phyloP scores from a whole-genome alignment of 2,797 vertebrate genomes.

The Notolepis coatsorum region DNA sequence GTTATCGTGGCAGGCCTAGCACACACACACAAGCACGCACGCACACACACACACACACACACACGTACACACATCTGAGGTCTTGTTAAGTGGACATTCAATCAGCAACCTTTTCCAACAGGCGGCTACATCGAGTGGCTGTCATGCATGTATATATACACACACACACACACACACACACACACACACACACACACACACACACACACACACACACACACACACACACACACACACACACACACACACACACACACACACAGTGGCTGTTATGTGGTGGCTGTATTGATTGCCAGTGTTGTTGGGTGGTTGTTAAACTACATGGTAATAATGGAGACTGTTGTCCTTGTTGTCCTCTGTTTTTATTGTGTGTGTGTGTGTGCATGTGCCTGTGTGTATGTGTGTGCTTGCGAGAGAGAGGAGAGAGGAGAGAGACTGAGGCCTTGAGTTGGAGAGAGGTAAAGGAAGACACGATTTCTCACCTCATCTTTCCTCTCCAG shows the following conservation, averaged over 20 bases:
- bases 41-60: not conserved
- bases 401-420: not conserved
- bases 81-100: constrained; percentile 68
- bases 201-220: constrained; percentile 24
- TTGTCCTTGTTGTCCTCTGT: constrained; percentile 41
- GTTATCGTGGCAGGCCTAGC: too few relatives aligned
- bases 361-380: constrained; percentile 4
- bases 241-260: not conserved
- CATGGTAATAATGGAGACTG: constrained; percentile 78
- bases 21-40: not conserved
- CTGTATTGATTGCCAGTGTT: constrained; percentile 71
- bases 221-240: not conserved
- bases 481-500: not conserved
- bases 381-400: constrained; percentile 8
- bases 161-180: constrained; percentile 1
- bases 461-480: constrained; percentile 1
- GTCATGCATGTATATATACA: constrained; percentile 23
- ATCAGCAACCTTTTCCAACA: constrained; percentile 68
- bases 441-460: constrained; percentile 10
- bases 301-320: constrained; percentile 76
- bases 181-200: constrained; percentile 11
- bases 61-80: constrained; percentile 35
- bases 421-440: not conserved
- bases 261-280: constrained; percentile 27
- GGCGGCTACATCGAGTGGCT: constrained; percentile 45